Base-by-base conservation (phyloP, 2,888 invertebrate species). In the Halictus ligatus region DNA sequence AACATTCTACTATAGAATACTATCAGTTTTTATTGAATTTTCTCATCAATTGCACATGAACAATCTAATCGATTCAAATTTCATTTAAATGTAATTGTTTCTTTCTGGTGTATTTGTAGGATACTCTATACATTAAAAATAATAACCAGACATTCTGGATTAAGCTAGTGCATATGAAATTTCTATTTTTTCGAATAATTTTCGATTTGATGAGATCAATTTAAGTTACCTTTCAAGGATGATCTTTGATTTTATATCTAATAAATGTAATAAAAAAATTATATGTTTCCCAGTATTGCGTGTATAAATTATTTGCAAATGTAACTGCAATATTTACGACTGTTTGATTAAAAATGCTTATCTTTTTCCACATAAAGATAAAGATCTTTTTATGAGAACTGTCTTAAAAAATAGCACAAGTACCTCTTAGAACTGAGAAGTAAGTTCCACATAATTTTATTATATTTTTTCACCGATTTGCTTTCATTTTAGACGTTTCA, bases 1-100 rank as follows among this genome's bases (percentile, higher is more conserved):
- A 64, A 64, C 64, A 64, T 64, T 64, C 15, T 64, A 64, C 64
- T 64, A 29, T 64, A 64, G 64, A 64, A 35, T 64, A 29, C 29
- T 58, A 12, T 21, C 8, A 64, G 29, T 64, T 35, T 64, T 29
- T 64, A 64, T 64, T 29, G 64, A 64, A 64, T 64, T n/a, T 29
- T 15, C 15, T 15, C 8, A 64, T 64, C 15, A 64, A 29, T 64
- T 64, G 29, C 25, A 64, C 35, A 29, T 64, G 18, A 18, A 13
- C 35, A 35, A 64, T 25, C 64, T 64, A 60, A 35, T 35, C 35
- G 5, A 60, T 12, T 21, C 13, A 29, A 64, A 64, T 64, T 64
- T 29, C 6, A 64, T 29, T 29, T 29, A 29, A 29, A 64, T 29
- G 15, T 64, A 64, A 64, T 64, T 64, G 29, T 64, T 29, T 29